These are phyloP conservation scores for Drosophila navojoa DNA, from an alignment of 1,140 invertebrate genomes.

Conservation along the genomic window DNA sequence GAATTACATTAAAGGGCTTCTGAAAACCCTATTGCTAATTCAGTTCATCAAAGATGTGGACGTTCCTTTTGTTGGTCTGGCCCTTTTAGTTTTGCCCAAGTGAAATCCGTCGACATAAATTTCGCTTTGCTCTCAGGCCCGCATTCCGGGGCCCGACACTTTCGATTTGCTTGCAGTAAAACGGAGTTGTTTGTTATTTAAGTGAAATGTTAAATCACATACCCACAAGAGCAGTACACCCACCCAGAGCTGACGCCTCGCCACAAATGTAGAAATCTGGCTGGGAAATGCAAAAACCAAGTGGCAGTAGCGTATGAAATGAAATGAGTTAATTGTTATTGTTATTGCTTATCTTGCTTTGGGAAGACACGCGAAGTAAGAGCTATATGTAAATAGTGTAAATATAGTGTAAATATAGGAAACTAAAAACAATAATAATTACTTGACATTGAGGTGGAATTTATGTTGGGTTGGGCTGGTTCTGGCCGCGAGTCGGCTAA, in stretches of 20 bases:
- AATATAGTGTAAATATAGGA: background rate
- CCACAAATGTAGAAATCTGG: slow-evolving; percentile 26
- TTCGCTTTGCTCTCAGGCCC: slow-evolving; percentile 52
- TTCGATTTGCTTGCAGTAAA: slow-evolving; percentile 60
- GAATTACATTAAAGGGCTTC: too few species aligned
- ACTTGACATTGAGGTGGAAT: slow-evolving; percentile 21
- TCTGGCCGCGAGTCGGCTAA: background rate
- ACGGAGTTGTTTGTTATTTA: slow-evolving; percentile 59
- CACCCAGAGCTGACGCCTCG: background rate
- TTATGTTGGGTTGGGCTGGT: background rate
- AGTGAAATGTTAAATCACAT: slow-evolving; percentile 30
- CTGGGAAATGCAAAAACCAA: slow-evolving; percentile 21
- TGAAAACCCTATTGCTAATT: too few species aligned
- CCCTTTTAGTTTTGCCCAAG: slow-evolving; percentile 1
- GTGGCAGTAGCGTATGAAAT: slow-evolving; percentile 9
- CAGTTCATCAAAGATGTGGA: too few species aligned
- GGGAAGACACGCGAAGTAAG: slow-evolving; percentile 1
- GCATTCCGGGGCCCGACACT: slow-evolving; percentile 23
- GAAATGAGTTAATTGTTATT: slow-evolving; percentile 51
- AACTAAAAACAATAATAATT: slow-evolving; percentile 22
- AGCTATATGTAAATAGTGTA: background rate
- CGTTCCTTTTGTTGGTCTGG: background rate
- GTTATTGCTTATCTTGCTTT: slow-evolving; percentile 32
- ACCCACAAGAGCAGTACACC: background rate
- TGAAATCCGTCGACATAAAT: slow-evolving; percentile 37